Conservation (phyloP, 2,797 vertebrate genomes). For the Microctenopoma lineatum region DNA sequence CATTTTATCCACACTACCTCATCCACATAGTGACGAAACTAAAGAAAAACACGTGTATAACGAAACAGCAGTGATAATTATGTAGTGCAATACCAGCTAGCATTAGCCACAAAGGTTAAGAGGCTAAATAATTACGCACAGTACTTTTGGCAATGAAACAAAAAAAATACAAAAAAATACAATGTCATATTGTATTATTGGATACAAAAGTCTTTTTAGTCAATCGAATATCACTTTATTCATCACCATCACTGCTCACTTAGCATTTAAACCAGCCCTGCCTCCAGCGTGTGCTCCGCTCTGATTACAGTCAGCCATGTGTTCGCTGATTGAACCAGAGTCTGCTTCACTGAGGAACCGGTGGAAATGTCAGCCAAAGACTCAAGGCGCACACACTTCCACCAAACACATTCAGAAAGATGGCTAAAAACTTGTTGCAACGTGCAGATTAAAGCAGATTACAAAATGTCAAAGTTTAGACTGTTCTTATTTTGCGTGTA, state of each 20-base stretch:
- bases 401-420: not conserved
- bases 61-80: too few relatives aligned
- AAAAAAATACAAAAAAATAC: too few relatives aligned
- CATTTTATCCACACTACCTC: conserved; percentile 29
- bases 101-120: too few relatives aligned
- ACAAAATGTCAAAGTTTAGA: too few relatives aligned
- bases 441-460: not conserved
- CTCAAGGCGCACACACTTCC: not conserved
- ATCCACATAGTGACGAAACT: conserved; percentile 26
- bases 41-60: not conserved
- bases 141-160: too few relatives aligned
- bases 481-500: too few relatives aligned
- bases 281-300: not conserved
- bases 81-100: too few relatives aligned
- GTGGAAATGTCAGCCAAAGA: not conserved
- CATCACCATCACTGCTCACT: not conserved
- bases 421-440: not conserved
- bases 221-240: not conserved
- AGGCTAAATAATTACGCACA: too few relatives aligned
- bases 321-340: not conserved
- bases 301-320: not conserved
- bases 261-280: not conserved
- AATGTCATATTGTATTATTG: not conserved
- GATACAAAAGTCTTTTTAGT: too few relatives aligned
- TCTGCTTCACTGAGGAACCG: not conserved